These are phyloP conservation scores for Ursus arctos DNA, from an alignment of 2,113 vertebrate species.

Conservation along the genomic window DNA sequence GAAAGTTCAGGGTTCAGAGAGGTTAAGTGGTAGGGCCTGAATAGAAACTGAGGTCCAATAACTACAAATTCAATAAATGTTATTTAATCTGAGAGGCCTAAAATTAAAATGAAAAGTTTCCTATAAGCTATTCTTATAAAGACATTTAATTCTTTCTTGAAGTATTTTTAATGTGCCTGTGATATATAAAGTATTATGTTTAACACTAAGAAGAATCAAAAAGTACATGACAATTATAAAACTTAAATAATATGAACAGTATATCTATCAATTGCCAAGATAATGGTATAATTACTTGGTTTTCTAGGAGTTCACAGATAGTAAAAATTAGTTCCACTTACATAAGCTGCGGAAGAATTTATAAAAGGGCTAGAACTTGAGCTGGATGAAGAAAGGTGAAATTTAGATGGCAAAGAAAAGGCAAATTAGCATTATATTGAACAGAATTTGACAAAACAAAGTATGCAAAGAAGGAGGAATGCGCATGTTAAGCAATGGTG, in stretches of 20 bases:
- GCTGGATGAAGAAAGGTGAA: neutral
- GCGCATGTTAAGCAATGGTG: neutral
- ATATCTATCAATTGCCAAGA: neutral
- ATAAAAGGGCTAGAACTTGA: neutral
- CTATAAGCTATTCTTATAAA: neutral
- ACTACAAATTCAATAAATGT: neutral
- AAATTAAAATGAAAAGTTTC: neutral
- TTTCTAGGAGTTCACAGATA: neutral
- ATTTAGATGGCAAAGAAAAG: neutral
- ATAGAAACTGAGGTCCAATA: neutral
- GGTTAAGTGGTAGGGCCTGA: neutral
- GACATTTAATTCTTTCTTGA: neutral
- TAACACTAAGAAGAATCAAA: neutral
- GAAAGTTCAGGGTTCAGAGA: neutral
- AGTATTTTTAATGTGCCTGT: neutral
- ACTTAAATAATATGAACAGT: neutral
- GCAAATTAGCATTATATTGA: neutral
- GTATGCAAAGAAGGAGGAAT: neutral
- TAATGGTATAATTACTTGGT: neutral
- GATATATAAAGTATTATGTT: neutral
- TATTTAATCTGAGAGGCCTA: neutral
- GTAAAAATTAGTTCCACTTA: conserved; percentile 21
- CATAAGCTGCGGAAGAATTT: neutral
- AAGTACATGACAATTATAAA: neutral
- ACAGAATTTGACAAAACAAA: neutral